Conservation (phyloP, 2,888 invertebrate genomes). For the Argyra leucocephala region DNA sequence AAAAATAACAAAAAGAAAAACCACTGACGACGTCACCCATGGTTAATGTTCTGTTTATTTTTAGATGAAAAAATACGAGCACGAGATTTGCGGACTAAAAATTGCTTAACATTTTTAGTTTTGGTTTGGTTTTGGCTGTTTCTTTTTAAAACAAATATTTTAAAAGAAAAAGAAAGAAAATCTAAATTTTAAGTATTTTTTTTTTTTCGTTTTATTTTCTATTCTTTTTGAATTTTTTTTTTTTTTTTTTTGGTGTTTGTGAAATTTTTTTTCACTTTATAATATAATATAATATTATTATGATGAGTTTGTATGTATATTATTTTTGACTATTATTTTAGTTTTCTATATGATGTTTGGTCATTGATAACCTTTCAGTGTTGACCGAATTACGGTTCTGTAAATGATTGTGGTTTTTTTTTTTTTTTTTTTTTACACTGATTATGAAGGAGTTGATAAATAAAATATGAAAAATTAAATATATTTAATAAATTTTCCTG, state of each 20-base stretch:
- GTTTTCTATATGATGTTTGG: background rate
- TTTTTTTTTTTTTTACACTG: no score
- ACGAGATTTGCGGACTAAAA: conserved; percentile 6
- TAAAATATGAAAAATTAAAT: no score
- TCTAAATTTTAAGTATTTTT: background rate
- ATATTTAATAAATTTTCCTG: no score
- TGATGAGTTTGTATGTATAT: no score
- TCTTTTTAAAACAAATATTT: background rate
- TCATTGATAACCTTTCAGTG: background rate
- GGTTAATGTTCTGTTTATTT: conserved; percentile 6
- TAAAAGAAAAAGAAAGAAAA: background rate
- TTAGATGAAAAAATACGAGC: conserved; percentile 4
- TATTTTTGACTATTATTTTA: background rate
- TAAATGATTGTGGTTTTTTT: no score
- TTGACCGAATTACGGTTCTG: background rate
- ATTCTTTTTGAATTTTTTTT: no score
- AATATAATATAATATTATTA: no score
- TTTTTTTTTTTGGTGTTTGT: background rate
- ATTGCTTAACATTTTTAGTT: background rate
- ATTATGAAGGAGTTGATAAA: no score
- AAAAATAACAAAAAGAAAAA: background rate
- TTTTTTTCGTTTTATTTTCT: background rate
- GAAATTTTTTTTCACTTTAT: no score
- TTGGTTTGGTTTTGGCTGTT: background rate
- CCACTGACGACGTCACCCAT: conserved; percentile 4